A percentile compares a stretch with the other conserved stretches of the same genome.
These are phyloP conservation scores for Petrolisthes manimaculis DNA, from an alignment of 2,888 invertebrate genomes.

Conservation along the genomic window DNA sequence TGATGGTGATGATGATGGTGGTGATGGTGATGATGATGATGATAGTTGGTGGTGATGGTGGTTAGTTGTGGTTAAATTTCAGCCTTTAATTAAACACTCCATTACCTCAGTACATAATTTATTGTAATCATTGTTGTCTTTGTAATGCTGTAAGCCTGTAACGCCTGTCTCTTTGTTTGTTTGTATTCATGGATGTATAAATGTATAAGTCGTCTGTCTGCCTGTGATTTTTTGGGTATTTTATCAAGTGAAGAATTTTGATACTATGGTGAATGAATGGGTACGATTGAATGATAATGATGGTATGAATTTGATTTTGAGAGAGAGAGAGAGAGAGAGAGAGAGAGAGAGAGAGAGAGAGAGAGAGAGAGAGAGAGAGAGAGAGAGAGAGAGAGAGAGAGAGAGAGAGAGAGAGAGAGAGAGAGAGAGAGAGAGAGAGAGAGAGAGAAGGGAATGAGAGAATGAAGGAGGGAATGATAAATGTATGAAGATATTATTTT, in stretches of 20 bases:
- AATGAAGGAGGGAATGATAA: background rate
- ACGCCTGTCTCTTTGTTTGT: background rate
- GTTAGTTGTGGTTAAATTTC: background rate
- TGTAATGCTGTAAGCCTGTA: background rate
- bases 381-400: background rate
- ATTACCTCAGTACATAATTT: slow-evolving; percentile 1
- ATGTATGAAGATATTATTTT: background rate
- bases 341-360: background rate
- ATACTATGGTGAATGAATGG: too few species aligned
- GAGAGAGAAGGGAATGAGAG: background rate
- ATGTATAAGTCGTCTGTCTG: too few species aligned
- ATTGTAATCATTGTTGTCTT: background rate
- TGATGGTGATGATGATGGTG: background rate
- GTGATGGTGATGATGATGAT: background rate
- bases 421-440: background rate
- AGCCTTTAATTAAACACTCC: background rate
- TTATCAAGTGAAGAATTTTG: too few species aligned
- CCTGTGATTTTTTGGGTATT: too few species aligned
- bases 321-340: background rate
- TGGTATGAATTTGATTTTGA: background rate
- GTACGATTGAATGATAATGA: too few species aligned
- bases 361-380: slow-evolving; percentile 7
- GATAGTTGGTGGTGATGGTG: background rate
- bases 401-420: background rate
- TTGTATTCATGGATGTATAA: too few species aligned